Conservation (phyloP, 2,797 vertebrate genomes). For the Cetoscarus ocellatus region DNA sequence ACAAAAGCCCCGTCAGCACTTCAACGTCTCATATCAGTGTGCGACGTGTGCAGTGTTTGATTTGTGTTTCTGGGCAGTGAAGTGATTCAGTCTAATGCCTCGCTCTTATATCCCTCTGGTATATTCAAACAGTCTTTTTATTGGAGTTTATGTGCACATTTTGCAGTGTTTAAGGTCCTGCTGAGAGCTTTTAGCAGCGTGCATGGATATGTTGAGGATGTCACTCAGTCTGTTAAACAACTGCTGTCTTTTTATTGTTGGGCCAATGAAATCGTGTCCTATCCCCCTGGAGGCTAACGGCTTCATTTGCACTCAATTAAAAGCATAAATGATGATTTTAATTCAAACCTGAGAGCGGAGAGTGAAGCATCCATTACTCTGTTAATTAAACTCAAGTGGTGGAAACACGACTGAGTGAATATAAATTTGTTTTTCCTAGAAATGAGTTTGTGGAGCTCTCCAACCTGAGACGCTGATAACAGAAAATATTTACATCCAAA, state of each 20-base stretch:
- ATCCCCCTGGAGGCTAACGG: background rate
- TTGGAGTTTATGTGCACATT: no score
- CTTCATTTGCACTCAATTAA: slow-evolving; percentile 49
- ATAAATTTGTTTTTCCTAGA: slow-evolving; percentile 10
- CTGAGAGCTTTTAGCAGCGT: no score
- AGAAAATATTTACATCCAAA: slow-evolving; percentile 35
- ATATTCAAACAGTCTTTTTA: no score
- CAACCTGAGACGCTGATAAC: slow-evolving; percentile 34
- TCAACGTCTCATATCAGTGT: background rate
- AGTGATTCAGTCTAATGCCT: slow-evolving; percentile 4
- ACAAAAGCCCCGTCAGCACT: slow-evolving; percentile 1
- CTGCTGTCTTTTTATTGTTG: no score
- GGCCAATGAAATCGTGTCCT: background rate
- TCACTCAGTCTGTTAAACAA: no score
- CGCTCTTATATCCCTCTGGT: no score
- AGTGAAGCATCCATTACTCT: slow-evolving; percentile 44
- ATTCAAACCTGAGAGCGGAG: slow-evolving; percentile 39
- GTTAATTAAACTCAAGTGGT: slow-evolving; percentile 61
- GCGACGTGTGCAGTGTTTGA: background rate
- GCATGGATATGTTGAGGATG: no score
- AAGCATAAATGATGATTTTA: slow-evolving; percentile 29
- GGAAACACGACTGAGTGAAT: slow-evolving; percentile 36
- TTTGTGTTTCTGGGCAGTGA: slow-evolving; percentile 30
- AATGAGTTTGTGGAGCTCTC: slow-evolving; percentile 31
- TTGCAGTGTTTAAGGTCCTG: no score